These are phyloP conservation scores for Rugalucina vietnamica DNA, from an alignment of 2,888 invertebrate genomes.

Conservation along the genomic window DNA sequence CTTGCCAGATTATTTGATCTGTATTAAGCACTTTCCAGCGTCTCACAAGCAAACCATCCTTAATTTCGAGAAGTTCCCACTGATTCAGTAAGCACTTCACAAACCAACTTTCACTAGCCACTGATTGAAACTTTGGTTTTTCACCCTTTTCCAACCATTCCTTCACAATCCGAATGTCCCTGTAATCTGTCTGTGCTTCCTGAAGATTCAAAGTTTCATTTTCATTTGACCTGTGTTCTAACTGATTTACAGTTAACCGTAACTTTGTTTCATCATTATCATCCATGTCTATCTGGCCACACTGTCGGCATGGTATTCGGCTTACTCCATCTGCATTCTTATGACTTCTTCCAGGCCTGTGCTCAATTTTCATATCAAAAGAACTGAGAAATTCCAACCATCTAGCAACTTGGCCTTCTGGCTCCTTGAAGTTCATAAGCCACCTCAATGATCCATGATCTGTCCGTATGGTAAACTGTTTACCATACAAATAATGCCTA, in stretches of 20 bases:
- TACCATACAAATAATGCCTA: slow-evolving; percentile 52
- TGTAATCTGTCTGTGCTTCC: neutral
- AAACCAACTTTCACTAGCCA: neutral
- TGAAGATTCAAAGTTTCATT: neutral
- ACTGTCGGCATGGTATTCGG: slow-evolving; percentile 34
- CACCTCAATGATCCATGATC: slow-evolving; percentile 57
- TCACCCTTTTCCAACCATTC: neutral
- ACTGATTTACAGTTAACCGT: neutral
- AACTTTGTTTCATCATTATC: neutral
- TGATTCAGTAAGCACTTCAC: neutral
- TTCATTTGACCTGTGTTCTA: neutral
- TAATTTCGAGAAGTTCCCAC: neutral
- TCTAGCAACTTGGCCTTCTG: slow-evolving; percentile 25
- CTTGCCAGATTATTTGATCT: neutral
- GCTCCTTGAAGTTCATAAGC: slow-evolving; percentile 35
- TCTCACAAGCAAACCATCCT: neutral
- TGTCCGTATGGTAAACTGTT: slow-evolving; percentile 32
- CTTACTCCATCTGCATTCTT: slow-evolving; percentile 48
- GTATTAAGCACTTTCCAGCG: neutral
- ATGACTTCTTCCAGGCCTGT: slow-evolving; percentile 48
- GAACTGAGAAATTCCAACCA: slow-evolving; percentile 42
- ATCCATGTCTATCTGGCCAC: neutral
- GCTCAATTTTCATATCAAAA: slow-evolving; percentile 40
- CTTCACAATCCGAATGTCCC: neutral
- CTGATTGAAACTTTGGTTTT: neutral